Base-by-base conservation (phyloP, 2,888 invertebrate genomes). In the Brachyptera risi region DNA sequence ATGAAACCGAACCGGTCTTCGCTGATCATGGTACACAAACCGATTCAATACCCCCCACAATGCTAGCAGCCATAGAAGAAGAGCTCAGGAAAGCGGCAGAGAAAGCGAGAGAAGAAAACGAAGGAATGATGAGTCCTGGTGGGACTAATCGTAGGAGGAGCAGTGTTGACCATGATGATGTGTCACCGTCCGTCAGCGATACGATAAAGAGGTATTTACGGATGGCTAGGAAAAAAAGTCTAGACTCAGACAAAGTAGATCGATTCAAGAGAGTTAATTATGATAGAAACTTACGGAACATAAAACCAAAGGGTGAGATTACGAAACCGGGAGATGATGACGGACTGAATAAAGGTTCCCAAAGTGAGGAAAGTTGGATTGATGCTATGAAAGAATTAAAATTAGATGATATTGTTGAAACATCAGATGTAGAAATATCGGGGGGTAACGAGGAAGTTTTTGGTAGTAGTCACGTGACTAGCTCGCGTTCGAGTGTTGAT, bases 181-280 rank as follows among this genome's bases (percentile, higher is more conserved):
- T 91, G 0, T 90, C 90, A 0, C 91, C 91, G 64, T 92, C 91
- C 1, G 92, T 92, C 24, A 88, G 90, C 71, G 90, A 92, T 71
- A 92, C 90, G 0, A 90, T 92, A 63, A 92, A 92, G 74, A 79
- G 92, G 9, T 92, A 92, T 73, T 75, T 92, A 56, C 79, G 90
- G 61, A 92, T 92, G 92, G 92, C 91, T 5, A 80, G 92, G 35
- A 92, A 92, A 72, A 92, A 92, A 71, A 90, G 90, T 70, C 85
- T 88, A 9, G 91, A 92, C 73, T 84, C 86, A 1, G 88, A 89
- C 67, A 89, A 89, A 72, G 84, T 82, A 1, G 92, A 90, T 71
- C 82, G 88, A 56, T 93, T 92, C 72, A 92, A 92, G 72, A 83
- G 92, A 0, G 90, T 93, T 19, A 93, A 93, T 73, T 93, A 93